Conservation (phyloP, 2,113 vertebrate species). For the Rhagologus leucostigma region DNA sequence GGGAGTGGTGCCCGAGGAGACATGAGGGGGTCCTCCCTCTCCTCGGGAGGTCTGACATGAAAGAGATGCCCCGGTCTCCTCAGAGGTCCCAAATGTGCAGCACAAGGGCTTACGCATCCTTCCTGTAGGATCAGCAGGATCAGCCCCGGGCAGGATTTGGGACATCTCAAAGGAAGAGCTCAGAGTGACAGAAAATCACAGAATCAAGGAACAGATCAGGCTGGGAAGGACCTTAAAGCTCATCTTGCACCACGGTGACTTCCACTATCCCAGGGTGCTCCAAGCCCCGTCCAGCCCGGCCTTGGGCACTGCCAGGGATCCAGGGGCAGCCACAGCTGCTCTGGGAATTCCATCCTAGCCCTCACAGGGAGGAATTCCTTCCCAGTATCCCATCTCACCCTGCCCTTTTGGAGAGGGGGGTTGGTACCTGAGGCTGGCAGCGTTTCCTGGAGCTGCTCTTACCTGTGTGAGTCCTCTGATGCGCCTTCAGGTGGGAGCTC, state of each 20-base stretch:
- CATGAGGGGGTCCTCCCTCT: neutral
- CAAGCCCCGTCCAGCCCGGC: neutral
- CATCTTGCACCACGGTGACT: neutral
- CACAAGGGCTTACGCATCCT: rapidly evolving
- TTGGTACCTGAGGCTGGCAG: neutral
- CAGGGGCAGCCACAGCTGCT: neutral
- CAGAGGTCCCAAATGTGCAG: rapidly evolving
- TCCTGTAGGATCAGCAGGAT: neutral
- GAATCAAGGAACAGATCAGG: neutral
- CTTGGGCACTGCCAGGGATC: neutral
- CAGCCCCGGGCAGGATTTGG: neutral
- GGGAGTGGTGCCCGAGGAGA: neutral
- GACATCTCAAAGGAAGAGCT: neutral
- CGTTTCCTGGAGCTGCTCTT: neutral
- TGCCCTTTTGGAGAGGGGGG: neutral
- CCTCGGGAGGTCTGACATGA: neutral
- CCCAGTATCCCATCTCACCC: rapidly evolving
- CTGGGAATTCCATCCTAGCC: neutral
- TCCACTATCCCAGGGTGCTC: neutral
- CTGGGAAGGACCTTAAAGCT: neutral
- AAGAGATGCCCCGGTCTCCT: neutral
- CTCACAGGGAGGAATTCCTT: neutral
- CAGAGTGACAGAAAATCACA: neutral
- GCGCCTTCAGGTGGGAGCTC: conserved; percentile 92
- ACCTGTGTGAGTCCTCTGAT: conserved; percentile 93